Evolutionary conservation across 2,888 invertebrate genomes (phyloP).

Genomic region (Calephelis perditalis): DNA sequence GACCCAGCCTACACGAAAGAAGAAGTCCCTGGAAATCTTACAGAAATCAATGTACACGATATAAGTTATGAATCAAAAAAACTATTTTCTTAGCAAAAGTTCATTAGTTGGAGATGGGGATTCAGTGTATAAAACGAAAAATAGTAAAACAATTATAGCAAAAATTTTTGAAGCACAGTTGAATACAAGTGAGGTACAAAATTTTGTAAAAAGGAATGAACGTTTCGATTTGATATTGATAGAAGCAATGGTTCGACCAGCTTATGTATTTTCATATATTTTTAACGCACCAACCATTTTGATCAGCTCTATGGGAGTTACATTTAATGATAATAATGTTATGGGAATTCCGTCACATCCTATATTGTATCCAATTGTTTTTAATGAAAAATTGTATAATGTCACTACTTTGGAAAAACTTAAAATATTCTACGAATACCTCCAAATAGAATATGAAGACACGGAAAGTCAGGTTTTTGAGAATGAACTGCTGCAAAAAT

Average conservation of each 20-base stretch:
- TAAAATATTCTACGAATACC: conserved; percentile 31
- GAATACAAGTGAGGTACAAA: conserved; percentile 24
- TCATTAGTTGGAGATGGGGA: conserved; percentile 8
- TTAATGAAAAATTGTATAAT: conserved; percentile 33
- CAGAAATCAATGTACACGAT: conserved; percentile 45
- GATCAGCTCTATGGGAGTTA: conserved; percentile 37
- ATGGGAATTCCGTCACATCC: conserved; percentile 40
- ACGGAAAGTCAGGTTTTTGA: conserved; percentile 9
- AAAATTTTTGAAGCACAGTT: conserved; percentile 28
- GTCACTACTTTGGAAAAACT: conserved; percentile 39
- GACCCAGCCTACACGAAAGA: conserved; percentile 43
- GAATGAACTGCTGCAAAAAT: conserved; percentile 22
- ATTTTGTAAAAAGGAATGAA: conserved; percentile 25
- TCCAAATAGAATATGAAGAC: conserved; percentile 13
- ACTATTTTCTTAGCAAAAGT: conserved; percentile 10
- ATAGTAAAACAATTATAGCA: background rate
- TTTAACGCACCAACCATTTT: conserved; percentile 41
- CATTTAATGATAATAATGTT: conserved; percentile 27
- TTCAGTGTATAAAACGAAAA: conserved; percentile 20
- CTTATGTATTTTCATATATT: conserved; percentile 39
- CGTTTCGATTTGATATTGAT: conserved; percentile 41
- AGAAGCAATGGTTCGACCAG: conserved; percentile 36
- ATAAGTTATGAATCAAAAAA: conserved; percentile 32
- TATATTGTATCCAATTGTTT: conserved; percentile 34
- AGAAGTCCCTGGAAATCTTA: conserved; percentile 37